These are phyloP conservation scores for Trissolcus basalis DNA, from an alignment of 1,140 invertebrate genomes.

Conservation along the genomic window DNA sequence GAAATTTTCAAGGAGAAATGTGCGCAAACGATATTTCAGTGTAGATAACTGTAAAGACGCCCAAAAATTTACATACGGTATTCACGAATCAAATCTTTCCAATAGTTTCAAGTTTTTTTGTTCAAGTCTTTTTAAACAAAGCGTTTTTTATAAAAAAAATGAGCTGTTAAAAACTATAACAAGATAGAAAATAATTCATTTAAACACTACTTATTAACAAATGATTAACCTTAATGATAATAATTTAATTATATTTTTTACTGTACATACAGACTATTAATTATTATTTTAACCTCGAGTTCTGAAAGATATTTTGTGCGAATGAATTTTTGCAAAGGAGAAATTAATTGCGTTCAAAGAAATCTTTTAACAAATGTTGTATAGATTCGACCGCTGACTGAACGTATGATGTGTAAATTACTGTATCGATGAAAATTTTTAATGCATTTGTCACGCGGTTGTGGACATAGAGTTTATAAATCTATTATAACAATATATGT, in stretches of 20 bases:
- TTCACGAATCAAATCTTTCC: too few species aligned
- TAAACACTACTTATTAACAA: constrained; percentile 69
- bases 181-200: constrained; percentile 58
- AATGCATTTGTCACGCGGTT: constrained; percentile 72
- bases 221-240: constrained; percentile 37
- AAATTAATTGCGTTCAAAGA: constrained; percentile 48
- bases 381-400: constrained; percentile 52
- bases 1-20: constrained; percentile 43
- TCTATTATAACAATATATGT: constrained; percentile 70
- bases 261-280: constrained; percentile 61
- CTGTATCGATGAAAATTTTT: constrained; percentile 59
- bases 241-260: constrained; percentile 62
- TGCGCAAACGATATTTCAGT: constrained; percentile 38
- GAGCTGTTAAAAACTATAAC: constrained; percentile 47
- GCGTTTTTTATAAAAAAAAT: constrained; percentile 21
- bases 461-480: constrained; percentile 73
- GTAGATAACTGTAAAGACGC: not conserved
- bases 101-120: too few species aligned
- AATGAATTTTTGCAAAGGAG: constrained; percentile 30
- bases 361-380: constrained; percentile 55
- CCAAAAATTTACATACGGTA: too few species aligned
- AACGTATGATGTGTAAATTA: constrained; percentile 55
- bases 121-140: too few species aligned
- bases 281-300: constrained; percentile 29
- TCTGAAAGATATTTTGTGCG: constrained; percentile 39